These are phyloP conservation scores for Stigmatopora nigra DNA, from an alignment of 2,113 vertebrate genomes.

Conservation along the genomic window DNA sequence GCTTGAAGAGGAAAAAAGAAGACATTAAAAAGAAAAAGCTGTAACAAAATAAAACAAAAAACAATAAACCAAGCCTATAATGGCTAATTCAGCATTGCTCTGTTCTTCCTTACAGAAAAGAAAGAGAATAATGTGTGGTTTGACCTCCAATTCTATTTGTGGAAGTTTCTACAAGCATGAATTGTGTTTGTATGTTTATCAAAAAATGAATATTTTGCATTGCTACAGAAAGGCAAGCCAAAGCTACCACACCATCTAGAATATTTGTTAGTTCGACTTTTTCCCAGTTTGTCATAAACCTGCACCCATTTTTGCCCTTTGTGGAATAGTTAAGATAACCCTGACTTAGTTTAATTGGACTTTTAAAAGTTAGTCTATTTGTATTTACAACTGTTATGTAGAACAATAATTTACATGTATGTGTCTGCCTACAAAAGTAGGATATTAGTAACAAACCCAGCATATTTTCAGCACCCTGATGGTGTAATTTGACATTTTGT, in stretches of 20 bases:
- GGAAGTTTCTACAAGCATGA: slow-evolving; percentile 1
- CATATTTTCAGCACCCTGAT: neutral
- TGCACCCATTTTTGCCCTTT: no score
- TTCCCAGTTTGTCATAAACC: slow-evolving; percentile 4
- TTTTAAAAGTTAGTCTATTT: slow-evolving; percentile 17
- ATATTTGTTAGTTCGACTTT: neutral
- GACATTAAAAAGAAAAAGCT: slow-evolving; percentile 16
- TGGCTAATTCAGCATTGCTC: neutral
- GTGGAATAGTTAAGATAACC: no score
- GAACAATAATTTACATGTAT: neutral
- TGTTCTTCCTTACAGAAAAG: slow-evolving; percentile 13
- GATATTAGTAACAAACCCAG: slow-evolving; percentile 1
- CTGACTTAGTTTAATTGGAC: slow-evolving; percentile 16
- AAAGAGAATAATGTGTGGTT: slow-evolving; percentile 3
- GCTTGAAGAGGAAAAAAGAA: slow-evolving; percentile 16
- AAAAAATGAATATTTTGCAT: slow-evolving; percentile 3
- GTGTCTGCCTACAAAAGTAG: slow-evolving; percentile 2
- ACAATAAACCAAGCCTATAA: slow-evolving; percentile 1
- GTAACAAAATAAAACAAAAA: slow-evolving; percentile 35
- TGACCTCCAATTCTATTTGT: slow-evolving; percentile 31
- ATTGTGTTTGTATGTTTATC: slow-evolving; percentile 9
- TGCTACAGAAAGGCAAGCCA: neutral
- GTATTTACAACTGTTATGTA: slow-evolving; percentile 42
- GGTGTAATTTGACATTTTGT: neutral
- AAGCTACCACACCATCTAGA: slow-evolving; percentile 17